Percentiles rank a stretch among this genome's conserved stretches.
These are phyloP conservation scores for Proctacanthus coquilletti DNA, from an alignment of 1,140 invertebrate species.

Conservation along the genomic window DNA sequence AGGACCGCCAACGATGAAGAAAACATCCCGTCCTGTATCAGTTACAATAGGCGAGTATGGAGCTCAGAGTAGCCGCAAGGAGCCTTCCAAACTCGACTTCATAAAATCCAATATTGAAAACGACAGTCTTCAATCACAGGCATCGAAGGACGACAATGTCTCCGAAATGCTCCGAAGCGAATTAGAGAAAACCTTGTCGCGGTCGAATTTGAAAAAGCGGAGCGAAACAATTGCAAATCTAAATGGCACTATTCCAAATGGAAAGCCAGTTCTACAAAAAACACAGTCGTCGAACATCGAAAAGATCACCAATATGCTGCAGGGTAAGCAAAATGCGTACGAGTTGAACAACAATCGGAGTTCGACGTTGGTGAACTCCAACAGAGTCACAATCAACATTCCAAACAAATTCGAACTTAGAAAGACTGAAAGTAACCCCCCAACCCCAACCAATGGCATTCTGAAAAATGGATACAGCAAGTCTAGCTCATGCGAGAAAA, in stretches of 20 bases:
- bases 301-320: conserved; percentile 1
- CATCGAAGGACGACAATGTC: conserved; percentile 26
- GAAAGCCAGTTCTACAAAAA: background rate
- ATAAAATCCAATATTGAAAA: conserved; percentile 30
- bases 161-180: conserved; percentile 53
- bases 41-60: conserved; percentile 55
- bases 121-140: conserved; percentile 9
- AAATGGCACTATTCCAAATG: background rate
- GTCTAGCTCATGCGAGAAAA: conserved; percentile 15
- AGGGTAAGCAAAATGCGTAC: background rate
- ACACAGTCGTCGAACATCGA: conserved; percentile 1
- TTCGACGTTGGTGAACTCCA: too few species aligned
- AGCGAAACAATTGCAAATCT: conserved; percentile 4
- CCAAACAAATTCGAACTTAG: conserved; percentile 4
- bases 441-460: conserved; percentile 14
- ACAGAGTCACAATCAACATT: conserved; percentile 1
- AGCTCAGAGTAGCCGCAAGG: conserved; percentile 33
- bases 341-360: too few species aligned
- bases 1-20: conserved; percentile 33
- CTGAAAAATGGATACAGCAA: conserved; percentile 19
- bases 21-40: conserved; percentile 34
- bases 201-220: conserved; percentile 41
- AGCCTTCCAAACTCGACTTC: conserved; percentile 51
- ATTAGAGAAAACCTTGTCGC: conserved; percentile 50
- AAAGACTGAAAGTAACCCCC: conserved; percentile 1